phyloP scores from a whole-genome alignment of 2,113 vertebrate genomes.

The Bufo bufo region DNA sequence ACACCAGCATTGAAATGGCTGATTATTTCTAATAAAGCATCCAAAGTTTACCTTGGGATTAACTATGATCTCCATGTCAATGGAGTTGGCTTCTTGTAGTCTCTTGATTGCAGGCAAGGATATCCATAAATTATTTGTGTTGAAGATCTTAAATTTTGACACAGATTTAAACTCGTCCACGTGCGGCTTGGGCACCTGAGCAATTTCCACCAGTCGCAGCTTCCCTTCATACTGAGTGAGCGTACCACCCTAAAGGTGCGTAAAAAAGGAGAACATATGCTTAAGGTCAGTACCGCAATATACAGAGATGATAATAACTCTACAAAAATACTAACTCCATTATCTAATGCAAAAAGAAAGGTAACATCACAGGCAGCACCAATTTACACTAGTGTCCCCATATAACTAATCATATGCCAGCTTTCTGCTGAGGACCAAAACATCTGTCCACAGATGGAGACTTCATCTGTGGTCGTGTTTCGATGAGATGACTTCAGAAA shows the following conservation, averaged over 20 bases:
- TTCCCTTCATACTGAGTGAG: constrained; percentile 95
- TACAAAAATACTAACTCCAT: not conserved
- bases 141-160: constrained; percentile 99
- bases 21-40: not conserved
- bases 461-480: no score
- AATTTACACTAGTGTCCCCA: no score
- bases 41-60: constrained; percentile 86
- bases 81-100: constrained; percentile 88
- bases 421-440: no score
- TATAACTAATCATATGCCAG: no score
- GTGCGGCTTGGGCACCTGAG: constrained; percentile 94
- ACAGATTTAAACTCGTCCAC: constrained; percentile 98
- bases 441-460: no score
- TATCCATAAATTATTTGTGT: constrained; percentile 98
- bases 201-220: constrained; percentile 94
- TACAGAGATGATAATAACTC: not conserved
- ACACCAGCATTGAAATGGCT: not conserved
- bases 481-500: no score
- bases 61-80: constrained; percentile 97
- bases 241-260: constrained; percentile 85
- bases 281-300: not conserved
- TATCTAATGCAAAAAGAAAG: no score
- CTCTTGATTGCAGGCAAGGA: constrained; percentile 92
- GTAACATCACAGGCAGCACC: no score
- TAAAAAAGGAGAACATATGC: not conserved